Base-by-base conservation (phyloP, 2,797 vertebrate species). In the Cuculus canorus region DNA sequence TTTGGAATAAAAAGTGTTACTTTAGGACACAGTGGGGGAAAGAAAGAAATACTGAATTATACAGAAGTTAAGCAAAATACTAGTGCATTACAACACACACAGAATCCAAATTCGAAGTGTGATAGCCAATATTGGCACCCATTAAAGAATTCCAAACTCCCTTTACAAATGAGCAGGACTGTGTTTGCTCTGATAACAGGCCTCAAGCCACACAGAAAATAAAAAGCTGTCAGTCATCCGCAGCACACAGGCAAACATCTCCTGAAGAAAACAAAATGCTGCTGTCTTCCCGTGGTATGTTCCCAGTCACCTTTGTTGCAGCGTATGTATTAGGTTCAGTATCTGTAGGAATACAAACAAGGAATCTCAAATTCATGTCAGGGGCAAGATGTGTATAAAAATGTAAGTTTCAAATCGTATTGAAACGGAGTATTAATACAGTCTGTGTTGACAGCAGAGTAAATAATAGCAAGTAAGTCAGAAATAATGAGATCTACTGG, bases 1-100 rank as follows among this genome's bases (percentile, higher is more conserved):
- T 77, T 82, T 69, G 91, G 56, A 89, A 82, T 63, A 54, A 78
- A 79, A 96, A 84, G 25, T 92, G 39, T 93, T 96, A 83, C 95
- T 97, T 95, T 95, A 95, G 94, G 86, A 56, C 78, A 35, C 0
- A 6, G 32, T 66, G 53, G 5, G 25, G 39, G 72, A 95, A 90
- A 64, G 76, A 93, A 80, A 93, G 47, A 65, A 86, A 66, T 60
- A 28, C 41, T 83, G 90, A 77, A 47, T 92, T 88, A 60, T 13
- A 15, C 14, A 57, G 37, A 86, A 59, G 24, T 53, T 64, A 83
- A 81, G 48, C n/a, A 50, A 64, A 80, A 68, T 77, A 27, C 33
- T 73, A 77, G 22, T 57, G 71, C 79, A 24, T 64, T n/a, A 33
- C 56, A 63, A 17, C 14, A 30, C 4, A 10, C 39, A 33, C 54